These are phyloP conservation scores for Chymomyza fuscimana DNA, from an alignment of 2,888 invertebrate species.

Conservation along the genomic window DNA sequence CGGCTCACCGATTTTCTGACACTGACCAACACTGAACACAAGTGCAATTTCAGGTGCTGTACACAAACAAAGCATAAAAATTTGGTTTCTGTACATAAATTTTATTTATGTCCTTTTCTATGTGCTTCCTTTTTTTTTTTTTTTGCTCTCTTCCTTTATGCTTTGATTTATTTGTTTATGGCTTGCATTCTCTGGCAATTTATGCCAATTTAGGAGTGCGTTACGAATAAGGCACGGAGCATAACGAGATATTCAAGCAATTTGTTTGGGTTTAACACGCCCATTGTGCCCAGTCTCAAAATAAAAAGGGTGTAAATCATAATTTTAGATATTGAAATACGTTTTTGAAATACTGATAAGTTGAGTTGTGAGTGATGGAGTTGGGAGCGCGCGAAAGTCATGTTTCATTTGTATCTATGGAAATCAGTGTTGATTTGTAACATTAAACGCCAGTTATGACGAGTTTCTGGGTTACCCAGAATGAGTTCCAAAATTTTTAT, in stretches of 20 bases:
- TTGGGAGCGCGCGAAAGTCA: background rate
- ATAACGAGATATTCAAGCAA: conserved; percentile 36
- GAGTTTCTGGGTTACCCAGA: background rate
- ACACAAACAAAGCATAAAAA: conserved; percentile 36
- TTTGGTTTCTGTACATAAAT: conserved; percentile 39
- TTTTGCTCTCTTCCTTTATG: background rate
- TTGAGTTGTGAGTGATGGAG: conserved; percentile 1
- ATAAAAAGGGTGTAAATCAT: conserved; percentile 56
- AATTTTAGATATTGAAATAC: conserved; percentile 31
- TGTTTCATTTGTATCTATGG: conserved; percentile 5
- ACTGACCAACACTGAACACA: background rate
- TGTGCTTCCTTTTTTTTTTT: background rate
- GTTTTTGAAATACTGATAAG: conserved; percentile 2
- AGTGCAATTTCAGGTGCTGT: conserved; percentile 26
- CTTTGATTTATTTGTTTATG: conserved; percentile 67
- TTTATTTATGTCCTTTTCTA: conserved; percentile 38
- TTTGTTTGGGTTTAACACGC: background rate
- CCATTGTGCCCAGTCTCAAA: background rate
- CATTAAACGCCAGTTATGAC: background rate
- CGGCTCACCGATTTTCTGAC: conserved; percentile 21
- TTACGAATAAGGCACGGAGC: conserved; percentile 25
- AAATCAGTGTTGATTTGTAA: conserved; percentile 3
- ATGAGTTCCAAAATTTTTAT: too few relatives aligned
- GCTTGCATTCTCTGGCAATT: conserved; percentile 44
- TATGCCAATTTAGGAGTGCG: conserved; percentile 64